Evolutionary conservation across 2,797 vertebrate species (phyloP), one percentile per base, ranked within the genome.

Genomic region (Poeciliopsis presidionis): DNA sequence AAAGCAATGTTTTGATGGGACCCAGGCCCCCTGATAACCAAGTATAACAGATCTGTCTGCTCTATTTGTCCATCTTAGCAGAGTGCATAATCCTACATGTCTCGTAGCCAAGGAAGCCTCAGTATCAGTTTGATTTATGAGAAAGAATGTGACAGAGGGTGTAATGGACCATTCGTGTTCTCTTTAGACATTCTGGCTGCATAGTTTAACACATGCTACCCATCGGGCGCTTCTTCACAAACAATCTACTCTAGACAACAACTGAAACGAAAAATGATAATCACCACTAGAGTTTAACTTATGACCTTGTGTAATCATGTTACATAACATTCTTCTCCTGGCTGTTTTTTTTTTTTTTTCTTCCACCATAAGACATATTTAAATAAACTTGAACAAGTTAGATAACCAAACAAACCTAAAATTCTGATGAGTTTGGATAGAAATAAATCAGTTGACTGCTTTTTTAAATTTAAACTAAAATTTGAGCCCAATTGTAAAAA

Each of bases 61-160:
- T 93, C 90, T 89, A 91, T 93, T 94, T 93, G 92, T 94, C 92
- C 86, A 74, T 93, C 89, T 91, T 79, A 81, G 79, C 90, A 22
- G 69, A 88, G 88, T 90, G 90, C 88, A 87, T 93, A 93, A 94
- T 94, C 87, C 84, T 88, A 92, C 92, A 90, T 88, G 91, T 91
- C 93, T 93, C 87, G 84, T 77, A 81, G 90, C 87, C 87, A 89
- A 93, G 88, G 71, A 65, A 85, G 84, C 72, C 74, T 77, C 75
- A 78, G 75, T 70, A 85, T 88, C 83, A 83, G 78, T 89, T 84
- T 89, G 91, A 94, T 85, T 82, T 88, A 84, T 86, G 84, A 88
- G 93, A 93, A 81, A 72, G 69, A 90, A 92, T 86, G 87, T 93
- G 94, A 93, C 92, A 90, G 87, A 78, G 74, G 77, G 88, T 88